Base-by-base conservation (phyloP, 2,113 vertebrate species). In the Butorides virescens region DNA sequence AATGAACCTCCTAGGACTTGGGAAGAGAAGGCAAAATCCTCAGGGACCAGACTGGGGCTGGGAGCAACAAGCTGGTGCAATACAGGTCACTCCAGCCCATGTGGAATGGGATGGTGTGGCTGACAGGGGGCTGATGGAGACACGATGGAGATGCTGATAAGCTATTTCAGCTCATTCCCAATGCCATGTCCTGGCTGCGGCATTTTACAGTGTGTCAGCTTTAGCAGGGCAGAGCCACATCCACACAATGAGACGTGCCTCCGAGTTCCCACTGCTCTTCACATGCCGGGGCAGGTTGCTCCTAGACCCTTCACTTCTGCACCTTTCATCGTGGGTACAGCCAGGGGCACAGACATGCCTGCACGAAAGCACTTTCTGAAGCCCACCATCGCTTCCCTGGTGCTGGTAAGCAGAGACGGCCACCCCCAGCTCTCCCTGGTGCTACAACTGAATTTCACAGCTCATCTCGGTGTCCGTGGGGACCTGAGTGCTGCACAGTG, bases 241-340 rank as follows among this genome's bases (percentile, higher is more conserved):
- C 15, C 42, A n/a, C 56, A 27, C 10, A 26, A 27, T 4, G 37
- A 44, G 67, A 82, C 11, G 1, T 3, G 9, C 10, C 58, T 59
- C 61, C 58, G 52, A 39, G n/a, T 49, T 37, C 14, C 7, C 36
- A 8, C 56, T 76, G 72, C 39, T 32, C 52, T n/a, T 37, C 47
- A 7, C 0, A 5, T 7, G 12, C 47, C 1, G 2, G 36, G 67
- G 17, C 27, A 47, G 39, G 39, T 61, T 77, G 8, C 25, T 46
- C 13, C 47, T 29, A 83, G 13, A 39, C 7, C 46, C 18, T 83
- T 75, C 18, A 4, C 15, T 55, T 29, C 34, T 66, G 55, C 19
- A 12, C 7, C 37, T 55, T 50, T n/a, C 17, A 22, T 8, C 8
- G 5, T 0, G 0, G 52, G 27, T 39, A 20, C 52, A 73, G 11